A percentile compares a stretch with the other conserved stretches of the same genome.
These are phyloP conservation scores for Eretmochelys imbricata DNA, from an alignment of 2,113 vertebrate species.

Conservation along the genomic window DNA sequence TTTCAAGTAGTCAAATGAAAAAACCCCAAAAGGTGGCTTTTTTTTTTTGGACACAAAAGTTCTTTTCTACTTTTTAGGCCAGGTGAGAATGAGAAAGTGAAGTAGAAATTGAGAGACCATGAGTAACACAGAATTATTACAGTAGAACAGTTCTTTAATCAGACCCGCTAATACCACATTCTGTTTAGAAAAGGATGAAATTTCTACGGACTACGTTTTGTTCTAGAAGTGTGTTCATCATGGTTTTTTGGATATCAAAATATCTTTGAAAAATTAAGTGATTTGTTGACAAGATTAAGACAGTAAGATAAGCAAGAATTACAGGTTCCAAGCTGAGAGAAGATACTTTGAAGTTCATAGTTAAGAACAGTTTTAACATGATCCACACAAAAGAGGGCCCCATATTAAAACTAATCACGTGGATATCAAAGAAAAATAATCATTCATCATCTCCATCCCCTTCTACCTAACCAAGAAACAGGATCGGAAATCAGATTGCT, in stretches of 20 bases:
- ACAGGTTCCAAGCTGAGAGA: not conserved
- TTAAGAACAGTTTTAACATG: not conserved
- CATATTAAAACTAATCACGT: not conserved
- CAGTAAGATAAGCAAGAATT: no score
- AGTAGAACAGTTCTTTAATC: not conserved
- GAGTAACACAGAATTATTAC: not conserved
- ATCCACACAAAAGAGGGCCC: not conserved
- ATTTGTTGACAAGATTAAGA: not conserved
- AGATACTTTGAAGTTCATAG: not conserved
- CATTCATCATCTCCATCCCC: accelerated
- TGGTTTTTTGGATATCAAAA: accelerated
- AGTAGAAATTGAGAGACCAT: not conserved
- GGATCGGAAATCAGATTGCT: accelerated
- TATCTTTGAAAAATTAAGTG: not conserved
- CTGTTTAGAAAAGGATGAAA: accelerated
- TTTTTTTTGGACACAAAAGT: not conserved
- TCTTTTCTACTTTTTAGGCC: not conserved
- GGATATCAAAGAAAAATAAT: accelerated
- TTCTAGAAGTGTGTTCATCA: accelerated
- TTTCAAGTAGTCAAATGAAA: not conserved
- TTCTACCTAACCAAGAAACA: accelerated
- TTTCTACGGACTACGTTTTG: accelerated
- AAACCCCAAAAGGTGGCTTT: not conserved
- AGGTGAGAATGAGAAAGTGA: not conserved
- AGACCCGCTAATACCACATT: accelerated